Evolutionary conservation across 2,888 invertebrate species (phyloP), one percentile per base, ranked within the genome.

Genomic region (Exocentrus adspersus): DNA sequence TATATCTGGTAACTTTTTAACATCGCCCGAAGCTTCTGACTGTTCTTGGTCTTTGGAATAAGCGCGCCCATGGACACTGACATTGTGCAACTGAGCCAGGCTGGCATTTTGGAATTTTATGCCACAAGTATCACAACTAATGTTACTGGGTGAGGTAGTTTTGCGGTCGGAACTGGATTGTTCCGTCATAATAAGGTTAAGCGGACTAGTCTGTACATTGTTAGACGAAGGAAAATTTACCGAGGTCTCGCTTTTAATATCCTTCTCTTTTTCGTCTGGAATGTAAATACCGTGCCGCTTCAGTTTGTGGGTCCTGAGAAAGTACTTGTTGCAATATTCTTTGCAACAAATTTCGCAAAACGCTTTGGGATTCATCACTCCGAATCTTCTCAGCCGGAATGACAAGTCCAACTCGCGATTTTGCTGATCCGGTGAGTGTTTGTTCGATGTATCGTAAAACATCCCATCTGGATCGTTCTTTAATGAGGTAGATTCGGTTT

Each of bases 261-360:
- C 82, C 68, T 79, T 82, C 12, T 82, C 82, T 60, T 84, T 84
- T 72, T 91, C 87, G 79, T 89, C 86, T 1, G 87, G 87, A 58
- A 89, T 83, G 67, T 86, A 87, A 30, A 96, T 90, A 0, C 96
- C 96, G 81, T 98, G 97, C n/a, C 93, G 88, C 80, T 95, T 93
- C 84, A 93, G 90, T 78, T 96, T 94, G 83, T 98, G 98, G 50
- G 94, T 94, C 57, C 94, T 87, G 43, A 98, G 85, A 79, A 96
- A 96, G 80, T 95, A 95, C 81, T 95, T 95, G 80, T 95, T 96
- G 81, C 93, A 94, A 80, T 95, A 95, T 81, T 95, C 95, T 80
- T 95, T 94, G 82, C 93, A 92, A 81, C 96, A 96, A 63, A 95
- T 89, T 81, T 95, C 94, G 82, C 96, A 96, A 81, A 94, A 95